These are phyloP conservation scores for Crambe crambe DNA, from an alignment of 37 sponge, comb jelly and placozoan genomes.

Conservation along the genomic window DNA sequence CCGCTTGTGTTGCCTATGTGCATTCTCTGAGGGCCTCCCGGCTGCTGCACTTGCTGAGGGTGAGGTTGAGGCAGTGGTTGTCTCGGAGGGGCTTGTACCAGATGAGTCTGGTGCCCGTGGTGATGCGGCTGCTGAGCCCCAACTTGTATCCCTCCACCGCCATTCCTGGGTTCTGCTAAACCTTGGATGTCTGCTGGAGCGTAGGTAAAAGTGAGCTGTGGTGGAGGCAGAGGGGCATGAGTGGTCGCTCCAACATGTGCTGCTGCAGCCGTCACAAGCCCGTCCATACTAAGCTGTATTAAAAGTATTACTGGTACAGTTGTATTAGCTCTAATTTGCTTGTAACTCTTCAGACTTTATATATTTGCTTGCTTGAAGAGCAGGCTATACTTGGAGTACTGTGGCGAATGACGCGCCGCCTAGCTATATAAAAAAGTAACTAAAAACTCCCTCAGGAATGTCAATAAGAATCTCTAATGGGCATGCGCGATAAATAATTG, in stretches of 20 bases:
- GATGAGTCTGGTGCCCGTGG: neutral
- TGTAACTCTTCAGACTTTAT: neutral
- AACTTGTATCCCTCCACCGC: constrained; percentile 3
- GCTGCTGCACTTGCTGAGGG: constrained; percentile 28
- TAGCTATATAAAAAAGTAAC: neutral
- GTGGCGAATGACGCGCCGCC: neutral
- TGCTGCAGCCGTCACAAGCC: constrained; percentile 11
- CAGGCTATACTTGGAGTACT: neutral
- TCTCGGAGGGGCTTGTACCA: neutral
- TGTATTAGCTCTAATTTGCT: constrained; percentile 21
- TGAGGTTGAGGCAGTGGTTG: constrained; percentile 56
- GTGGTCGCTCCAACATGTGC: constrained; percentile 9
- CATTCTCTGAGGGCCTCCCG: neutral
- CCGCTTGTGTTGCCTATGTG: neutral
- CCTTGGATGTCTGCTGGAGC: constrained; percentile 38
- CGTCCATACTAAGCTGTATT: constrained; percentile 10
- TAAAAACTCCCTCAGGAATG: constrained; percentile 1
- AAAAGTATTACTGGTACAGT: neutral
- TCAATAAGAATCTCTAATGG: neutral
- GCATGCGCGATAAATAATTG: neutral
- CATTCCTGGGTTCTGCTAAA: constrained; percentile 28
- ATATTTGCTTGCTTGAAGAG: neutral
- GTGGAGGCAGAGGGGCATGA: constrained; percentile 6
- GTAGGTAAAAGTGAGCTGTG: constrained; percentile 42
- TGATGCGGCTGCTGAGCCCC: neutral